phyloP scores from a whole-genome alignment of 1,140 invertebrate species.

The Charaxes varanes region DNA sequence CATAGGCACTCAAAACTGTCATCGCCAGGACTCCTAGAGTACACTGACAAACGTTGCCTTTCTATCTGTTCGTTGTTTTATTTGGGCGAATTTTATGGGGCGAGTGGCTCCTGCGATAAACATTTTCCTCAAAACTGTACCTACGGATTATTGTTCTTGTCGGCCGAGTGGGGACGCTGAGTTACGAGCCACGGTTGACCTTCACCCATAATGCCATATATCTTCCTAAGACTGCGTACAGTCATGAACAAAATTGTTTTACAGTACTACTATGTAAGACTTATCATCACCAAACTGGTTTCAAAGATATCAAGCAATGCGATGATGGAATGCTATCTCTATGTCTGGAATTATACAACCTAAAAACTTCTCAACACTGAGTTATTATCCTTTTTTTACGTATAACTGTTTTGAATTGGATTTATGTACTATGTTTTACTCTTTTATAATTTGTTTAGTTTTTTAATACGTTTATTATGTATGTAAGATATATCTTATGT shows the following conservation, averaged over 20 bases:
- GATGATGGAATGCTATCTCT: too few relatives aligned
- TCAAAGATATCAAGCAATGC: too few relatives aligned
- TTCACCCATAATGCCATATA: slow-evolving; percentile 40
- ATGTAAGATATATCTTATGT: too few relatives aligned
- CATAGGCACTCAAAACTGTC: slow-evolving; percentile 29
- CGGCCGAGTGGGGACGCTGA: slow-evolving; percentile 51
- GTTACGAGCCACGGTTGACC: slow-evolving; percentile 56
- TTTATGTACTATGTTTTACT: too few relatives aligned
- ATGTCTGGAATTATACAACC: too few relatives aligned
- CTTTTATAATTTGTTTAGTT: too few relatives aligned
- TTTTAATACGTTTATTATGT: too few relatives aligned
- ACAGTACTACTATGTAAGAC: too few relatives aligned
- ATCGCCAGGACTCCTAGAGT: slow-evolving; percentile 27
- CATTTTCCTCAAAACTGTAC: slow-evolving; percentile 59
- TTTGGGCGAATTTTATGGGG: slow-evolving; percentile 60
- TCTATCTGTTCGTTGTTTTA: slow-evolving; percentile 66
- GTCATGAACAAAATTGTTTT: background rate
- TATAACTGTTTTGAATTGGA: too few relatives aligned
- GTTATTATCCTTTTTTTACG: too few relatives aligned
- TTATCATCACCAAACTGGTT: too few relatives aligned
- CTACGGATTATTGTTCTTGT: slow-evolving; percentile 67
- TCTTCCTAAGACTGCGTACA: slow-evolving; percentile 14
- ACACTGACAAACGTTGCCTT: slow-evolving; percentile 46
- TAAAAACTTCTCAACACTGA: too few relatives aligned
- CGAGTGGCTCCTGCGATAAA: slow-evolving; percentile 61